Evolutionary conservation across 2,888 invertebrate genomes (phyloP).

Genomic region (Blomia tropicalis): DNA sequence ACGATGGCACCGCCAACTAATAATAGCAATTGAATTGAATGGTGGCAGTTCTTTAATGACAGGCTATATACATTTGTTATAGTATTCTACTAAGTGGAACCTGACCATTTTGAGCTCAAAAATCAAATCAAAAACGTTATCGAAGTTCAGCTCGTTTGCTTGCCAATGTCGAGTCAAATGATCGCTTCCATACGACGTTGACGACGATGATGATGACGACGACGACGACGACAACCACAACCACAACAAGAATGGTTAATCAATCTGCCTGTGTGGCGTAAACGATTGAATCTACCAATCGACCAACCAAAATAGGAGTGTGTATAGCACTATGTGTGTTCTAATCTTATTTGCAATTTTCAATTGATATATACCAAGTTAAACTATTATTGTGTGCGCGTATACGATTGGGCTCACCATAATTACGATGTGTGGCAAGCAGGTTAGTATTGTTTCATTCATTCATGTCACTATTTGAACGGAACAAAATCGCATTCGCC

Average conservation of each 20-base stretch:
- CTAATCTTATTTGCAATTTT: neutral
- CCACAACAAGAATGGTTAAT: no score
- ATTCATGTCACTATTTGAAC: neutral
- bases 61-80: neutral
- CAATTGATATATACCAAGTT: neutral
- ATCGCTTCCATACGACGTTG: neutral
- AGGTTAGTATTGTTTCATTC: slow-evolving; percentile 1
- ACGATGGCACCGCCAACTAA: no score
- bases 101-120: neutral
- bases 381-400: neutral
- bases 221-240: no score
- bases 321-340: slow-evolving; percentile 2
- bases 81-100: neutral
- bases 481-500: neutral
- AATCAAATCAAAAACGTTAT: no score
- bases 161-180: neutral
- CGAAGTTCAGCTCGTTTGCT: no score
- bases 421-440: slow-evolving; percentile 13
- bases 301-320: no score
- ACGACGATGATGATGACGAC: no score
- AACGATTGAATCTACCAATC: no score
- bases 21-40: neutral
- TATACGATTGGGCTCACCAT: slow-evolving; percentile 6
- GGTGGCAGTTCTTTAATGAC: neutral
- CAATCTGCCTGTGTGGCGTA: slow-evolving; percentile 13